phyloP scores from a whole-genome alignment of 2,888 invertebrate species.

The Parnassius smintheus region DNA sequence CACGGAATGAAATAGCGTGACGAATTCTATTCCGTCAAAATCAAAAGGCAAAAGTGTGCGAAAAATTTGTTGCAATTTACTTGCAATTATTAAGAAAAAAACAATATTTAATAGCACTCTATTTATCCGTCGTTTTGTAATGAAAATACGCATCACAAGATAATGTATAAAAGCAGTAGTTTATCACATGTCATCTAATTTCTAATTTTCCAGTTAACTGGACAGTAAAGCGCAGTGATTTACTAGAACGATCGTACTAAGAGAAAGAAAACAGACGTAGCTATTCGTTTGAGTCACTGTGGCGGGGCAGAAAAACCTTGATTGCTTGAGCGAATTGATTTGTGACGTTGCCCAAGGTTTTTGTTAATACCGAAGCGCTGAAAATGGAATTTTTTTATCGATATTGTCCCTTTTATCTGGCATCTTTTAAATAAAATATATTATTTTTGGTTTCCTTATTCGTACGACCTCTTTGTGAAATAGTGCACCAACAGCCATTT shows the following conservation, averaged over 20 bases:
- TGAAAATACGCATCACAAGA: constrained; percentile 1
- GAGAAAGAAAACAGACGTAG: neutral
- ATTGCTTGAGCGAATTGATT: constrained; percentile 5
- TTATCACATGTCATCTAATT: constrained; percentile 53
- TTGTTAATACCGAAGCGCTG: neutral
- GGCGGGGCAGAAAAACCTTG: constrained; percentile 5
- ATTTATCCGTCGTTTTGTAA: neutral
- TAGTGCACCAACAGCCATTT: too few relatives aligned
- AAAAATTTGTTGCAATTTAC: too few relatives aligned
- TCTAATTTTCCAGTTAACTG: constrained; percentile 78
- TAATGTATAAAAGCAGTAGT: constrained; percentile 11
- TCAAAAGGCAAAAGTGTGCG: too few relatives aligned
- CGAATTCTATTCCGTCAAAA: too few relatives aligned
- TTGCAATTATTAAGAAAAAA: too few relatives aligned
- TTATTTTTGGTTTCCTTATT: too few relatives aligned
- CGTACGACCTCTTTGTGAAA: too few relatives aligned
- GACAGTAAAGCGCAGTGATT: constrained; percentile 74
- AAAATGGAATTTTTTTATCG: neutral
- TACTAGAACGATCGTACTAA: constrained; percentile 37
- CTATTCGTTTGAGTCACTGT: constrained; percentile 10
- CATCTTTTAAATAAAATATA: too few relatives aligned
- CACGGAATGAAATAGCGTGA: too few relatives aligned
- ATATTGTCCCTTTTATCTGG: too few relatives aligned
- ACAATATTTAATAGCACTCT: too few relatives aligned
- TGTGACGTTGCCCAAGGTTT: constrained; percentile 1